Evolutionary conservation across 2,797 vertebrate genomes (phyloP), one percentile per base, ranked within the genome.

Genomic region (Phrynocephalus vlangalii): DNA sequence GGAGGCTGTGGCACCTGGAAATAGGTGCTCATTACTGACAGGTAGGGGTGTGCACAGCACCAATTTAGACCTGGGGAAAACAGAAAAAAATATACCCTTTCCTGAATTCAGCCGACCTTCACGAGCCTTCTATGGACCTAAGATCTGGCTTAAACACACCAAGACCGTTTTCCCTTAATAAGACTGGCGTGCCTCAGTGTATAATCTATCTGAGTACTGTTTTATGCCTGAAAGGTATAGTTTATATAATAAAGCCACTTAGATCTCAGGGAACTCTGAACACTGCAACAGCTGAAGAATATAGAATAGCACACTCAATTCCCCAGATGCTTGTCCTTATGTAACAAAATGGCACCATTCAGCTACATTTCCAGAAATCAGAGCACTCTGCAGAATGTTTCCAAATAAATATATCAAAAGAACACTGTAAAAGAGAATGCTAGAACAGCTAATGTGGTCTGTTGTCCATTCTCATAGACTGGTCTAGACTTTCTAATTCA

Each of bases 1-100:
- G 93, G 87, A 90, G 88, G 91, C 92, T 88, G 0, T 92, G 92
- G 89, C 91, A 88, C 26, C 84, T 92, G 89, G 48, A 93, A 92
- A 92, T 89, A 88, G 79, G 89, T 93, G 88, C 83, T 76, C 75
- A 91, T 90, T 90, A 90, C 89, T 95, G 95, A 93, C 92, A 93
- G 92, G 89, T 86, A 89, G 91, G 93, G 87, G 85, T 90, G 66
- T 6, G 72, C 89, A 93, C 83, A 68, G 91, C 78, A 81, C 85
- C 60, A 90, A 77, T 94, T 94, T 93, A 84, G 88, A 77, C 83
- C 50, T 52, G 79, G 86, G 78, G 16, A 13, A 24, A 33, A 83
- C 70, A 81, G n/a, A 50, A n/a, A 85, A 94, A 93, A 92, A 83
- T 81, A 81, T 18, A n/a, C 22, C 1, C 33, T 48, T 70, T 26